phyloP scores from a whole-genome alignment of 2,888 invertebrate genomes.

The Epinotia nisella region DNA sequence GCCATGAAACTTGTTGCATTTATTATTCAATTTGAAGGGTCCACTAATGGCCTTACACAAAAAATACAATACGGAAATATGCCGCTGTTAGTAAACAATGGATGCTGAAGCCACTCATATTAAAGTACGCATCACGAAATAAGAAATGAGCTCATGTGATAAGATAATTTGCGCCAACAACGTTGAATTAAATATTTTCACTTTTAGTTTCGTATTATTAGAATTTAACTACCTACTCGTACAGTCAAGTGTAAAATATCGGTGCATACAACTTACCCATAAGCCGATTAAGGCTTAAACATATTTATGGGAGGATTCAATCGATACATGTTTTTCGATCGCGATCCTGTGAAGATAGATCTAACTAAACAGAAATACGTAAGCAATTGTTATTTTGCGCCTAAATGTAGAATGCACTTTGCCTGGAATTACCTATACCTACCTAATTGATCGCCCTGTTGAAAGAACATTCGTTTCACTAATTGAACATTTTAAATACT shows the following conservation, averaged over 20 bases:
- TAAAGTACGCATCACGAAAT: slow-evolving; percentile 25
- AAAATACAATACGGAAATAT: slow-evolving; percentile 11
- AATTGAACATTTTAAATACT: not conserved
- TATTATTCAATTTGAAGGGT: slow-evolving; percentile 39
- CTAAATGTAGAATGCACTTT: not conserved
- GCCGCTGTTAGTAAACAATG: slow-evolving; percentile 6
- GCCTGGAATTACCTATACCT: not conserved
- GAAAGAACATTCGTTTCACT: not conserved
- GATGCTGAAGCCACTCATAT: not conserved
- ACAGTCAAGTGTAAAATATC: no score
- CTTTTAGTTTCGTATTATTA: slow-evolving; percentile 9
- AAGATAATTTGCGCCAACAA: slow-evolving; percentile 40
- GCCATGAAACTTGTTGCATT: slow-evolving; percentile 36
- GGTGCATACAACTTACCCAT: no score
- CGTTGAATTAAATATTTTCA: slow-evolving; percentile 29
- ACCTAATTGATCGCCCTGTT: not conserved
- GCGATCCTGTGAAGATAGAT: not conserved
- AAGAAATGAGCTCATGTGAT: slow-evolving; percentile 42
- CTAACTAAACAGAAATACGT: not conserved
- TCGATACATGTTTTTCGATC: not conserved
- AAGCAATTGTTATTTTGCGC: not conserved
- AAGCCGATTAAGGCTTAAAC: no score
- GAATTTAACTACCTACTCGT: no score
- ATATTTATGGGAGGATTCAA: no score
- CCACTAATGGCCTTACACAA: slow-evolving; percentile 6